Base-by-base conservation (phyloP, 1,140 invertebrate genomes). In the Drosophila subobscura region DNA sequence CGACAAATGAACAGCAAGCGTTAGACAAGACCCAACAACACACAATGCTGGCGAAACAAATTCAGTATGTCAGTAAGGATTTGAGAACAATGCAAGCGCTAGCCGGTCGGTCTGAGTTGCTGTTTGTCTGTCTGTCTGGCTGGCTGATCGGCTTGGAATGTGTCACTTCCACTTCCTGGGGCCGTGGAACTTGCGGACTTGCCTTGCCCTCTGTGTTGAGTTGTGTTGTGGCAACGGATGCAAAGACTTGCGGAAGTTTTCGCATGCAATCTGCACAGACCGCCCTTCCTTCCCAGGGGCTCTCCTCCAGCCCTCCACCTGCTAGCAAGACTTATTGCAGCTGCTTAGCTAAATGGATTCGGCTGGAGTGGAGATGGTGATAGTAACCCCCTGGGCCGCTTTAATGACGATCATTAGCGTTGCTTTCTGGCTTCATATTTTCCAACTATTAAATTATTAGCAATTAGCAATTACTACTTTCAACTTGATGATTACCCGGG, bases 401-500 rank as follows among this genome's bases (percentile, higher is more conserved):
- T 45, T 86, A 81, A 86, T 81, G 77, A 81, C 66, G 67, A 86
- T 86, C 83, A 86, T 86, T 86, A 81, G 57, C 45, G 63, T 14
- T 47, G 50, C 42, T 47, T 50, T 25, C 33, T 23, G 54, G 40
- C 49, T 33, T 78, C 75, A 66, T 74, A 79, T 76, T 84, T 79
- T 76, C 49, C 55, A 76, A 42, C 77, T 59, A 79, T 84, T 79
- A 81, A 88, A 86, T 86, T 81, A 86, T 88, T 81, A 88, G 88
- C 81, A 86, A 86, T 86, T 88, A 75, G 54, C 75, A 86, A 88
- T 81, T 86, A 86, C 65, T 51, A 54, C 14, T 61, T 59, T 20
- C 16, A 20, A 57, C 10, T 58, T 63, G 61, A 53, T 59, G 77
- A 79, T 85, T 85, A 75, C 61, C 58, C 65, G 60, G 72, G 55